Conservation (phyloP, 64 coral and sea anemone species). For the Actinia tenebrosa region DNA sequence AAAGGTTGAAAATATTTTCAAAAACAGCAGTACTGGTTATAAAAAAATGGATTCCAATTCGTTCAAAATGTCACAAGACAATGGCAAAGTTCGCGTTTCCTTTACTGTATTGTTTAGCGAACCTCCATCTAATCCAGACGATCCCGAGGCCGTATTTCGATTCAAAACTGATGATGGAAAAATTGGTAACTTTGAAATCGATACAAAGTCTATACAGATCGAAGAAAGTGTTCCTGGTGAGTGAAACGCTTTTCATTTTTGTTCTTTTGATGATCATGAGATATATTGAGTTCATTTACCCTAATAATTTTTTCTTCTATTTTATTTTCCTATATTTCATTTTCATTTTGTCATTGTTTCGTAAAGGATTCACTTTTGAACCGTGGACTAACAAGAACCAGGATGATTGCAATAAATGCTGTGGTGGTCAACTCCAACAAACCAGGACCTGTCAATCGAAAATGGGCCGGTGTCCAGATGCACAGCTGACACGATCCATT, state of each 20-base stretch:
- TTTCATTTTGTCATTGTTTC: neutral
- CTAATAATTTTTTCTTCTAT: too few relatives aligned
- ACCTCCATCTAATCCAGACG: neutral
- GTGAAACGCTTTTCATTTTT: neutral
- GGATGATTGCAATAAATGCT: neutral
- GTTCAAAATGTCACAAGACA: neutral
- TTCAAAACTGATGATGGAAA: neutral
- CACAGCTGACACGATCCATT: neutral
- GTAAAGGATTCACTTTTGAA: neutral
- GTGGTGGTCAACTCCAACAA: neutral
- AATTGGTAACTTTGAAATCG: neutral
- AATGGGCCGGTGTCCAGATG: neutral
- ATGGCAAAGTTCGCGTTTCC: neutral
- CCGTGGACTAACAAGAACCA: neutral
- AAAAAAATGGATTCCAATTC: neutral
- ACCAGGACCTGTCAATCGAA: neutral
- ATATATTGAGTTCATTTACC: too few relatives aligned
- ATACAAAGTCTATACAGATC: neutral
- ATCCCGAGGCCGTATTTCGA: slow-evolving; percentile 11
- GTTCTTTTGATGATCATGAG: too few relatives aligned
- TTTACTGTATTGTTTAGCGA: neutral
- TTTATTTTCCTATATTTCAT: neutral
- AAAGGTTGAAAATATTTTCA: neutral
- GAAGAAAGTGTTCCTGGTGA: neutral
- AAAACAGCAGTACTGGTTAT: neutral